Evolutionary conservation across 2,888 invertebrate species (phyloP).

Genomic region (Neoitamus cyanurus): DNA sequence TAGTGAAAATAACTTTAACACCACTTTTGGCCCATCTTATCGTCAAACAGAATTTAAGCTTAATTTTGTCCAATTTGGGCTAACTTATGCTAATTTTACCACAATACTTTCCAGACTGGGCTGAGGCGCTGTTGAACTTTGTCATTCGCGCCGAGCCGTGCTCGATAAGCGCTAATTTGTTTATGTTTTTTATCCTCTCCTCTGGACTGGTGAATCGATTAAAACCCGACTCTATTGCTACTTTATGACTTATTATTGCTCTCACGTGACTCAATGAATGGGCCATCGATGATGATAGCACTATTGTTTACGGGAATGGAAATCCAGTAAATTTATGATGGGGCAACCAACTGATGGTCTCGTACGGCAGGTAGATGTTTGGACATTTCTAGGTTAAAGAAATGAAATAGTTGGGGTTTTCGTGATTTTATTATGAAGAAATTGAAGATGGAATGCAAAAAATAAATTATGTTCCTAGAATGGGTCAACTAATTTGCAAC

Average conservation of each 20-base stretch:
- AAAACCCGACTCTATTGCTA: neutral
- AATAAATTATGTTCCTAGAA: too few relatives aligned
- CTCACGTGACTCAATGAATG: slow-evolving; percentile 7
- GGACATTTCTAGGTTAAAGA: neutral
- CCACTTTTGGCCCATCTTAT: neutral
- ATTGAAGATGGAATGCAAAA: neutral
- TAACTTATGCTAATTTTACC: neutral
- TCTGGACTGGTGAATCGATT: neutral
- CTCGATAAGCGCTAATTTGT: slow-evolving; percentile 32
- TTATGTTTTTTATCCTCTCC: neutral
- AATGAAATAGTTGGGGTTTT: neutral
- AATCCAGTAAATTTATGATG: neutral
- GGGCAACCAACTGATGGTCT: neutral
- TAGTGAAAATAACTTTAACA: neutral
- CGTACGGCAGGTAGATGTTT: neutral
- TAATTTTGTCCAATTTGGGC: neutral
- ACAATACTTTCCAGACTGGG: neutral
- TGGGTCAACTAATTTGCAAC: too few relatives aligned
- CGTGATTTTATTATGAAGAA: neutral
- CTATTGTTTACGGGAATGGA: neutral
- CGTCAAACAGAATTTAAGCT: neutral
- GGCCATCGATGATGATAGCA: neutral
- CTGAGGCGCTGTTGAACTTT: slow-evolving; percentile 4
- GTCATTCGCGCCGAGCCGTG: slow-evolving; percentile 17
- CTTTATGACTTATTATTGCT: slow-evolving; percentile 18